Evolutionary conservation across 2,113 vertebrate genomes (phyloP).

Genomic region (Murina feae): DNA sequence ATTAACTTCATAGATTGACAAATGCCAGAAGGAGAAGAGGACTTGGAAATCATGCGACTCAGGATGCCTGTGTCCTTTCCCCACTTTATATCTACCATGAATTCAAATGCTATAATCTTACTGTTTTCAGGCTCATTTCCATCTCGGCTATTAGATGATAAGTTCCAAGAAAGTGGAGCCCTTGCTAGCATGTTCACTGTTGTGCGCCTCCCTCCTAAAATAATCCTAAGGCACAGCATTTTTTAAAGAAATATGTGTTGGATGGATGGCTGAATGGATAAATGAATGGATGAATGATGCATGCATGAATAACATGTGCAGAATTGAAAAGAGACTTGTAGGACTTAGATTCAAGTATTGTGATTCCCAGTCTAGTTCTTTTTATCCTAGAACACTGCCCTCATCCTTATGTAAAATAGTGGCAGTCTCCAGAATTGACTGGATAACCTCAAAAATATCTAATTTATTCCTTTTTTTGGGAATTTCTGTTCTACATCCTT

Average conservation of each 20-base stretch:
- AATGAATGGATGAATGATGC: background rate
- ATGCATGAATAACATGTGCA: background rate
- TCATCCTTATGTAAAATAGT: background rate
- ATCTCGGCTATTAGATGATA: background rate
- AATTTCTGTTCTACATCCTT: background rate
- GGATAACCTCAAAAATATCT: background rate
- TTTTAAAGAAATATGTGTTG: background rate
- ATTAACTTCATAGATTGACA: background rate
- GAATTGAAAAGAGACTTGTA: background rate
- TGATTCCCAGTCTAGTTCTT: background rate
- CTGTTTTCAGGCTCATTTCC: background rate
- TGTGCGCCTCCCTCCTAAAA: background rate
- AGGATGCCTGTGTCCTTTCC: background rate
- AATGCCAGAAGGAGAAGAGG: background rate
- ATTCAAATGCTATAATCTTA: background rate
- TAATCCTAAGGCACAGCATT: background rate
- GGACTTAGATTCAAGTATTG: background rate
- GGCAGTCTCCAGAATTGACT: background rate
- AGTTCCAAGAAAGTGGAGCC: background rate
- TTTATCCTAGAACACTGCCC: background rate
- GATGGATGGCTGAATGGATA: background rate
- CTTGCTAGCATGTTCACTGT: background rate
- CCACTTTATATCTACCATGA: background rate
- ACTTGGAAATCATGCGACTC: background rate
- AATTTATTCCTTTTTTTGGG: background rate